Conservation (phyloP, 2,888 invertebrate genomes). For the Mythimna impura region DNA sequence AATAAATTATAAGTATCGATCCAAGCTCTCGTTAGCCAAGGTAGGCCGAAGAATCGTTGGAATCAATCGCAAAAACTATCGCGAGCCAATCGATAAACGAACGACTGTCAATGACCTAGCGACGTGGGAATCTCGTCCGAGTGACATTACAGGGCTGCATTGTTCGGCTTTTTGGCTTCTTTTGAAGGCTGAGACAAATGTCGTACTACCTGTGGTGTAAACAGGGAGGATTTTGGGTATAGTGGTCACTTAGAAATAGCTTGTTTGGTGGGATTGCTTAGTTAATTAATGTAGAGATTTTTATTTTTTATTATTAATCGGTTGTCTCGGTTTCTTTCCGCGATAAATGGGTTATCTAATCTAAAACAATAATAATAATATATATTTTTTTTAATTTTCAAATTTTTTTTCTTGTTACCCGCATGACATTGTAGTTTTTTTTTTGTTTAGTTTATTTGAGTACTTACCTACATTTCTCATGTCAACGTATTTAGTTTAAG, state of each 20-base stretch:
- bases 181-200: constrained; percentile 41
- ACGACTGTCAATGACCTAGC: constrained; percentile 83
- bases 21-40: constrained; percentile 77
- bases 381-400: too few relatives aligned
- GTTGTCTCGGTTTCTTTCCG: too few relatives aligned
- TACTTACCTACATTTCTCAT: too few relatives aligned
- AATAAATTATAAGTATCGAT: constrained; percentile 44
- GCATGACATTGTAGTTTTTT: too few relatives aligned
- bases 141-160: constrained; percentile 73
- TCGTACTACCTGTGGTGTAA: constrained; percentile 42
- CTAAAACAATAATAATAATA: too few relatives aligned
- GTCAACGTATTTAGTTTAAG: too few relatives aligned
- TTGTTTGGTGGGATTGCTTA: too few relatives aligned
- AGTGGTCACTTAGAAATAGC: background rate
- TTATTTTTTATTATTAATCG: too few relatives aligned
- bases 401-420: too few relatives aligned
- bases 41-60: constrained; percentile 75
- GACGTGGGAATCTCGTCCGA: constrained; percentile 85
- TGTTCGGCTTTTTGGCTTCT: constrained; percentile 56
- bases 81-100: constrained; percentile 76
- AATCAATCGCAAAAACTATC: constrained; percentile 80
- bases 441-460: too few relatives aligned
- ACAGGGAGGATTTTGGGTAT: constrained; percentile 10
- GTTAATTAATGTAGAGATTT: too few relatives aligned
- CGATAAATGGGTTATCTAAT: too few relatives aligned